A percentile compares a stretch with the other conserved stretches of the same genome.
Evolutionary conservation across 1,140 invertebrate species (phyloP).

Genomic region (Drosophila ercepeae): DNA sequence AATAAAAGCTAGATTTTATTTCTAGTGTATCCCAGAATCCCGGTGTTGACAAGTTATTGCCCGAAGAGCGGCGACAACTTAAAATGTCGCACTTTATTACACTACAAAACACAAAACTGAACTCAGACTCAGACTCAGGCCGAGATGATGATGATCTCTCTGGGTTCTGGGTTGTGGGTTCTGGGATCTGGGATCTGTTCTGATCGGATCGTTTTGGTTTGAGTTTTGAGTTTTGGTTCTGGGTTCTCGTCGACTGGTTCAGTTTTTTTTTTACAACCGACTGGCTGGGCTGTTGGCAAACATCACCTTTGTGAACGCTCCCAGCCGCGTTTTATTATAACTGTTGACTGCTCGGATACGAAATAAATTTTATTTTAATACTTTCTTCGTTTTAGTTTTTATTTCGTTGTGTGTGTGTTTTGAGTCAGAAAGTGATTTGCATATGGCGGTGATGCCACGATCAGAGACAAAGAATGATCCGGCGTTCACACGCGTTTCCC

Average conservation of each 20-base stretch:
- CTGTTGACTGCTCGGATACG: slow-evolving; percentile 74
- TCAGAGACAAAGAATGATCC: slow-evolving; percentile 6
- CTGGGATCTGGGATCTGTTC: slow-evolving; percentile 14
- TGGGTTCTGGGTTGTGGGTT: slow-evolving; percentile 2
- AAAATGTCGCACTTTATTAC: slow-evolving; percentile 82
- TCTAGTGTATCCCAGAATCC: slow-evolving; percentile 26
- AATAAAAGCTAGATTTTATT: background rate
- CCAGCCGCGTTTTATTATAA: slow-evolving; percentile 80
- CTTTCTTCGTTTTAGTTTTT: slow-evolving; percentile 82
- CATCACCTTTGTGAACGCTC: slow-evolving; percentile 76
- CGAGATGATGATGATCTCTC: slow-evolving; percentile 32
- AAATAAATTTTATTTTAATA: slow-evolving; percentile 82
- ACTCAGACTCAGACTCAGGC: slow-evolving; percentile 23
- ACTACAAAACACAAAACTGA: slow-evolving; percentile 80
- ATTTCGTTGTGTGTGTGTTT: slow-evolving; percentile 61
- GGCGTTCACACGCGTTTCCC: slow-evolving; percentile 73
- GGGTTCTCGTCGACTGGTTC: slow-evolving; percentile 37
- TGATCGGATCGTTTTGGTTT: slow-evolving; percentile 19
- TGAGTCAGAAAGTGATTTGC: slow-evolving; percentile 72
- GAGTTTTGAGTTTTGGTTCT: slow-evolving; percentile 17
- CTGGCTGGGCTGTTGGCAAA: slow-evolving; percentile 65
- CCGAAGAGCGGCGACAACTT: slow-evolving; percentile 71
- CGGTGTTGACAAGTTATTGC: slow-evolving; percentile 81
- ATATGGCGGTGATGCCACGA: slow-evolving; percentile 31
- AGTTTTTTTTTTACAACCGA: slow-evolving; percentile 1